Conservation (phyloP, 2,888 invertebrate species). For the Platerodrilus igneus region DNA sequence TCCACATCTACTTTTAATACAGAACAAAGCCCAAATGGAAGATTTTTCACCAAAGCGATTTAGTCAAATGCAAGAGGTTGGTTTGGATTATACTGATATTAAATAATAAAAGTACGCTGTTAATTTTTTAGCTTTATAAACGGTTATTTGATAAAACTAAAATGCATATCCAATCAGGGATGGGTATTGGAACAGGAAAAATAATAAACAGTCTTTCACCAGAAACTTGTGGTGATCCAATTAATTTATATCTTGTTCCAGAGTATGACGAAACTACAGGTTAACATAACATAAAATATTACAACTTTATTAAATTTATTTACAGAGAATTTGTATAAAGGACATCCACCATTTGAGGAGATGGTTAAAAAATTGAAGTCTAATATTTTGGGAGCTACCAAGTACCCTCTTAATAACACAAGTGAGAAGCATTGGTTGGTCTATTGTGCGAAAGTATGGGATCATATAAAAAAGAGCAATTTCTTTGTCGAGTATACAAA, state of each 20-base stretch:
- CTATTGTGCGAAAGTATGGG: conserved; percentile 79
- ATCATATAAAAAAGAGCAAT: conserved; percentile 76
- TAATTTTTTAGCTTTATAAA: conserved; percentile 41
- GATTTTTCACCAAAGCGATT: conserved; percentile 64
- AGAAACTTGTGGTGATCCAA: conserved; percentile 55
- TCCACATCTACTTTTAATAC: conserved; percentile 78
- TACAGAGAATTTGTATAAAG: conserved; percentile 55
- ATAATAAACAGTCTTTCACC: conserved; percentile 52
- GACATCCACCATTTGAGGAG: conserved; percentile 60
- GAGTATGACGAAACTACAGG: conserved; percentile 53
- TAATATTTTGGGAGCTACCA: conserved; percentile 65
- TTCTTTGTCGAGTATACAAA: conserved; percentile 81
- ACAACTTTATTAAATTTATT: too few relatives aligned
- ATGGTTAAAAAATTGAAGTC: conserved; percentile 63
- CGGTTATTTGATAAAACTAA: conserved; percentile 60
- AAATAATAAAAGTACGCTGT: too few relatives aligned
- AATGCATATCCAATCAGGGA: conserved; percentile 61
- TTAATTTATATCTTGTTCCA: conserved; percentile 68
- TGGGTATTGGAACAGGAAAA: conserved; percentile 53
- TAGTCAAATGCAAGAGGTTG: conserved; percentile 58
- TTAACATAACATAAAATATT: conserved; percentile 28
- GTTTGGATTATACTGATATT: too few relatives aligned
- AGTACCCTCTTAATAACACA: conserved; percentile 67
- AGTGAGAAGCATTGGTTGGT: conserved; percentile 82
- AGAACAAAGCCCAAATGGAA: conserved; percentile 72